Evolutionary conservation across 2,888 invertebrate species (phyloP).

Genomic region (Beris chalybata): DNA sequence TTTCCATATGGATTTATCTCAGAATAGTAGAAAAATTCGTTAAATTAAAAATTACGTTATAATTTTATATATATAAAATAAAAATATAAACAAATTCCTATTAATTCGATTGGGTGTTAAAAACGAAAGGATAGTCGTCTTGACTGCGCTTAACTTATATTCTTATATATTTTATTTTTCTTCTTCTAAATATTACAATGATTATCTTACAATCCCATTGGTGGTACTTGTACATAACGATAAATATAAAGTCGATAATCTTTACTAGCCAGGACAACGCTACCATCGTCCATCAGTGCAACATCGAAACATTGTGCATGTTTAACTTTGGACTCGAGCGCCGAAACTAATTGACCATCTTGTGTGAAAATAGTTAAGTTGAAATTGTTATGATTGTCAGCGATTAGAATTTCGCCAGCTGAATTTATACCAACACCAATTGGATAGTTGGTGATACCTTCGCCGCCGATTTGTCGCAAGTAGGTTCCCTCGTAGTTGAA

Average conservation of each 20-base stretch:
- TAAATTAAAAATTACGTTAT: too few species aligned
- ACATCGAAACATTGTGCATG: conserved; percentile 99
- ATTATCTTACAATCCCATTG: conserved; percentile 61
- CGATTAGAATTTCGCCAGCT: conserved; percentile 95
- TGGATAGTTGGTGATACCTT: conserved; percentile 98
- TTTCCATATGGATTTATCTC: too few species aligned
- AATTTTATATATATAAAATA: too few species aligned
- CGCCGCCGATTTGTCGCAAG: conserved; percentile 96
- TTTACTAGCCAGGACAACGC: conserved; percentile 97
- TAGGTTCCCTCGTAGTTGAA: conserved; percentile 98
- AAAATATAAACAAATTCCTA: too few species aligned
- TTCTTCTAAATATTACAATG: conserved; percentile 40
- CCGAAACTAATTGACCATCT: conserved; percentile 95
- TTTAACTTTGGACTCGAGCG: conserved; percentile 98
- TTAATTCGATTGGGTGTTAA: too few species aligned
- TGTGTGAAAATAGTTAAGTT: conserved; percentile 98
- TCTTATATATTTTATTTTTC: conserved; percentile 8
- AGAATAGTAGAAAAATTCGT: too few species aligned
- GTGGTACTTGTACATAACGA: conserved; percentile 94
- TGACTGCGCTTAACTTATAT: background rate
- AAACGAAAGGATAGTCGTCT: background rate
- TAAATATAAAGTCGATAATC: conserved; percentile 99
- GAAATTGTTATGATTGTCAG: conserved; percentile 99
- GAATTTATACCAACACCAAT: conserved; percentile 99
- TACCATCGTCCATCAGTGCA: conserved; percentile 97